phyloP scores from a whole-genome alignment of 2,888 invertebrate genomes.

The Agrotis exclamationis region DNA sequence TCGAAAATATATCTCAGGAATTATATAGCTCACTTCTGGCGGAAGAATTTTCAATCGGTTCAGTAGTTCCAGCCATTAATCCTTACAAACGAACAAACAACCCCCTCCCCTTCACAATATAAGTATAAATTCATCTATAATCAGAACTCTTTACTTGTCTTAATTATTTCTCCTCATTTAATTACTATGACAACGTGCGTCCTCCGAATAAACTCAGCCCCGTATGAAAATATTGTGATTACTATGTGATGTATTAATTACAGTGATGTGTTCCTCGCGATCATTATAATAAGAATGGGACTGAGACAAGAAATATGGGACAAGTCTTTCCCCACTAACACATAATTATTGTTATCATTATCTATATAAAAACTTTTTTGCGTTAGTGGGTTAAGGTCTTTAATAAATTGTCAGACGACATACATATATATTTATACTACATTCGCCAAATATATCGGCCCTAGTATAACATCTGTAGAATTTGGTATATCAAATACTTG shows the following conservation, averaged over 20 bases:
- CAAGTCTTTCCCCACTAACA: constrained; percentile 54
- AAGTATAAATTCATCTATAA: too few species aligned
- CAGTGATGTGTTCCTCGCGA: constrained; percentile 57
- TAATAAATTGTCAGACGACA: constrained; percentile 20
- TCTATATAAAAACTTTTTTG: constrained; percentile 11
- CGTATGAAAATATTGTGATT: constrained; percentile 64
- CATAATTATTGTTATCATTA: constrained; percentile 24
- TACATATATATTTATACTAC: constrained; percentile 55
- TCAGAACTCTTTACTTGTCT: too few species aligned
- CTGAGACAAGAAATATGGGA: constrained; percentile 30
- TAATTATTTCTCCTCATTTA: background rate
- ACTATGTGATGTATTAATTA: constrained; percentile 56
- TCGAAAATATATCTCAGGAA: background rate
- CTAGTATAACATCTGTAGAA: constrained; percentile 47
- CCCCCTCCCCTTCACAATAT: too few species aligned
- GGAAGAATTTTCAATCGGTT: too few species aligned
- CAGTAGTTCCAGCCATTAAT: too few species aligned
- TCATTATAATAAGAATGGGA: constrained; percentile 30
- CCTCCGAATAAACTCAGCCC: constrained; percentile 71
- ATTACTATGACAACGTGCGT: constrained; percentile 61
- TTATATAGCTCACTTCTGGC: too few species aligned
- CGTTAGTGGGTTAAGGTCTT: constrained; percentile 47
- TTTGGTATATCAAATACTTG: constrained; percentile 59
- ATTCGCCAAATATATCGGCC: constrained; percentile 44
- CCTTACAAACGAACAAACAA: too few species aligned